phyloP scores from a whole-genome alignment of 2,888 invertebrate genomes.

The Tinea trinotella region DNA sequence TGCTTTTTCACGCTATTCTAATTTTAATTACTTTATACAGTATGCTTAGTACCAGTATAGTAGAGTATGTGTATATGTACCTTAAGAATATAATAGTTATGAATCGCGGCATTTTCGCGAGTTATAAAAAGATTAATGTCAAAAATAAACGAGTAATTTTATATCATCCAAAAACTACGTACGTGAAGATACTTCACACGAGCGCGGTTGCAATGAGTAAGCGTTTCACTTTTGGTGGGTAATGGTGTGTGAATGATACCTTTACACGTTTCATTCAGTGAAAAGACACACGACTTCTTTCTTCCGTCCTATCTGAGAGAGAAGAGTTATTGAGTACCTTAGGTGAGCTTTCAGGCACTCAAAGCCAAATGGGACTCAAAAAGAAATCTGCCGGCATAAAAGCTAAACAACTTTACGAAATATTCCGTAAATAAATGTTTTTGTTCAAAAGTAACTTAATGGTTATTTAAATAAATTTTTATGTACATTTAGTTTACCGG shows the following conservation, averaged over 20 bases:
- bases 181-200: background rate
- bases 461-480: too few relatives aligned
- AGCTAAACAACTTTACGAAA: conserved; percentile 1
- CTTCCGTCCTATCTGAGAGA: background rate
- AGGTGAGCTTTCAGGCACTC: conserved; percentile 6
- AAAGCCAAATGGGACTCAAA: background rate
- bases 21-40: too few relatives aligned
- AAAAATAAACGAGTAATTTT: background rate
- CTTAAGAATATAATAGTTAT: too few relatives aligned
- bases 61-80: too few relatives aligned
- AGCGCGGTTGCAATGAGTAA: conserved; percentile 16
- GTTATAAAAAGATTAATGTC: background rate
- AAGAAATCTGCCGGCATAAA: background rate
- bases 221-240: conserved; percentile 17
- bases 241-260: conserved; percentile 19
- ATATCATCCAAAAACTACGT: conserved; percentile 8
- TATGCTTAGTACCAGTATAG: too few relatives aligned
- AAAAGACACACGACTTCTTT: conserved; percentile 19
- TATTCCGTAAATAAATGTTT: background rate
- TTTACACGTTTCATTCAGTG: conserved; percentile 17
- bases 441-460: background rate
- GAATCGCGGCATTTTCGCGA: too few relatives aligned
- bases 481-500: too few relatives aligned
- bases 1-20: too few relatives aligned
- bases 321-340: conserved; percentile 16